phyloP scores from a whole-genome alignment of 2,797 vertebrate genomes.

The Bovichtus diacanthus region DNA sequence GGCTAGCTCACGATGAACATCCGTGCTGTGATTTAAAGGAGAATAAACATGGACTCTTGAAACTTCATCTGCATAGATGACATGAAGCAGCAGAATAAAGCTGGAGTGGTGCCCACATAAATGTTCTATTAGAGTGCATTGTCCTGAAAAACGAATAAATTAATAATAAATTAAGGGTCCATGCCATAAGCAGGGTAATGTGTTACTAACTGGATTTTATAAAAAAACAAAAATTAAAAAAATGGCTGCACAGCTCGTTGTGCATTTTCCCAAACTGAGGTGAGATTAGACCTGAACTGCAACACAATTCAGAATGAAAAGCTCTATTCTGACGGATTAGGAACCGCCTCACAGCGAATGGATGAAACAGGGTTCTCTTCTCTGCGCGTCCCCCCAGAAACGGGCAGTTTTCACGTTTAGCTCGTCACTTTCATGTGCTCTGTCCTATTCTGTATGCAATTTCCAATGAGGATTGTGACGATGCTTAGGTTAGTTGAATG shows the following conservation, averaged over 20 bases:
- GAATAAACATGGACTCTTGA: background rate
- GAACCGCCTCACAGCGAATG: constrained; percentile 51
- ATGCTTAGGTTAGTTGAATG: constrained; percentile 73
- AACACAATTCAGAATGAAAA: background rate
- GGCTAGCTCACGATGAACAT: background rate
- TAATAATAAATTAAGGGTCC: background rate
- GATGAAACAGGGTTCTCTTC: constrained; percentile 63
- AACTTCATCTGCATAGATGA: background rate
- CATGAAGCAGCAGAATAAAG: background rate
- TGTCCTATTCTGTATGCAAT: constrained; percentile 61
- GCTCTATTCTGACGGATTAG: background rate
- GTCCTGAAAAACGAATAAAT: constrained; percentile 7
- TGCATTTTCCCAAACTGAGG: background rate
- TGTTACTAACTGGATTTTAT: background rate
- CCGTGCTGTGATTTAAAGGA: background rate
- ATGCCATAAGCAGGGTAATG: background rate
- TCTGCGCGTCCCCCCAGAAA: constrained; percentile 10
- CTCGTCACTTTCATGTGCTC: constrained; percentile 26
- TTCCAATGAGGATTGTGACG: constrained; percentile 51
- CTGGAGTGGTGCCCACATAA: background rate
- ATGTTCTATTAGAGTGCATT: background rate
- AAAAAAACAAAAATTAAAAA: too few species aligned
- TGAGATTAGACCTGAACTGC: background rate
- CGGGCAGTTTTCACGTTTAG: constrained; percentile 32
- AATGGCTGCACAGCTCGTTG: background rate